Evolutionary conservation across 2,888 invertebrate genomes (phyloP).

Genomic region (Chelonus formosanus): DNA sequence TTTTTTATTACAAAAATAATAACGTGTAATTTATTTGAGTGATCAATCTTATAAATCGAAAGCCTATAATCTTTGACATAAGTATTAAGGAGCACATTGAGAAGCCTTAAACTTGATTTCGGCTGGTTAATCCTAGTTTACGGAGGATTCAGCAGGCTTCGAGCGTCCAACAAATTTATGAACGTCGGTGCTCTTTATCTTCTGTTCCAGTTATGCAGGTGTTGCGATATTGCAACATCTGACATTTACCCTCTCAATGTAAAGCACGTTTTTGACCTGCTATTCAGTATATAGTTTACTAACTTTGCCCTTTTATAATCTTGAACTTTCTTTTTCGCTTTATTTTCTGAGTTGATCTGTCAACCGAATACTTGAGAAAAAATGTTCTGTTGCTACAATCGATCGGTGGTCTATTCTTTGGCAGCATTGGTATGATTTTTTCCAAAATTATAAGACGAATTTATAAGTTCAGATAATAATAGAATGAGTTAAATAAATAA

Average conservation of each 20-base stretch:
- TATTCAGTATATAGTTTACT: background rate
- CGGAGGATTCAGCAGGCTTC: slow-evolving; percentile 49
- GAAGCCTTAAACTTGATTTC: slow-evolving; percentile 34
- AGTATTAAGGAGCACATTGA: slow-evolving; percentile 20
- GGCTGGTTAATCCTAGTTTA: slow-evolving; percentile 53
- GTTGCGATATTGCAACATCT: slow-evolving; percentile 33
- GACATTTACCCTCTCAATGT: slow-evolving; percentile 27
- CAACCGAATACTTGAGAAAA: no score
- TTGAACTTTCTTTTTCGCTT: background rate
- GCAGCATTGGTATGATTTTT: no score
- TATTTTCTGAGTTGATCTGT: background rate
- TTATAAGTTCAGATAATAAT: no score
- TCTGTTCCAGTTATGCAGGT: slow-evolving; percentile 46
- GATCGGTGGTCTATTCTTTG: no score
- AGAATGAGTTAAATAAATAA: no score
- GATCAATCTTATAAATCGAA: no score
- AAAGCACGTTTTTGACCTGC: slow-evolving; percentile 22
- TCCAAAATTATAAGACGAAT: no score
- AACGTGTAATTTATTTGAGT: no score
- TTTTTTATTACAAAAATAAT: no score
- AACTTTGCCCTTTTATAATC: slow-evolving; percentile 3
- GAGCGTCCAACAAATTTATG: slow-evolving; percentile 49
- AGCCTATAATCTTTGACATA: slow-evolving; percentile 4
- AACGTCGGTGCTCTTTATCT: slow-evolving; percentile 31
- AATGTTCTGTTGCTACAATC: no score